Evolutionary conservation across 2,888 invertebrate species (phyloP), one percentile per base, ranked within the genome.

Genomic region (Lithophane ornitopus): DNA sequence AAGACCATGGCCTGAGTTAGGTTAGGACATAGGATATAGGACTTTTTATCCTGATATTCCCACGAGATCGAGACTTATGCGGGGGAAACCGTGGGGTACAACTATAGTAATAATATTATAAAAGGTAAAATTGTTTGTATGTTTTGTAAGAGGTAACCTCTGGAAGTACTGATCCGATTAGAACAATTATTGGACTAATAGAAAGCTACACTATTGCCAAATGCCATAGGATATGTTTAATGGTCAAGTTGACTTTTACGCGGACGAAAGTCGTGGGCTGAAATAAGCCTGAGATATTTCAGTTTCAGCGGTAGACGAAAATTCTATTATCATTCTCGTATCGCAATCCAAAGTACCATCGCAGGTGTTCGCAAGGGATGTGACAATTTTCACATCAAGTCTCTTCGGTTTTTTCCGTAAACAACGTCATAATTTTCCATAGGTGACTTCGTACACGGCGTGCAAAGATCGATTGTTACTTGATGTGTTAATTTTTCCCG

Each of bases 391-490:
- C 26, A n/a, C 49, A 56, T 14, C 73, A 62, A 34, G 26, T n/a
- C 14, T 62, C 11, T 46, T 41, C 8, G 22, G 26, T 14, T 19
- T 14, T 68, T 67, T 34, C 56, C 26, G 14, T 44, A 49, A 67
- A 41, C 12, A 41, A 2, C 56, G 26, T 28, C 41, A 68, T 44
- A 63, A 28, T 74, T 80, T 68, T 68, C 56, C 81, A 28, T 26
- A n/a, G 14, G 22, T 41, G 22, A 66, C 3, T 54, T 16, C 26
- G 16, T 14, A 62, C 4, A 26, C 3, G n/a, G 12, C 7, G 67
- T 68, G 74, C 62, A 80, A 80, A 79, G 22, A 74, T 63, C 44
- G 19, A 73, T 62, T n/a, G 73, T 58, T 3, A 58, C 28, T 49
- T 56, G 52, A 44, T 28, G 68, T 82, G 74, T 49, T 46, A 69